These are phyloP conservation scores for Pluvialis apricaria DNA, from an alignment of 2,113 vertebrate genomes.

Conservation along the genomic window DNA sequence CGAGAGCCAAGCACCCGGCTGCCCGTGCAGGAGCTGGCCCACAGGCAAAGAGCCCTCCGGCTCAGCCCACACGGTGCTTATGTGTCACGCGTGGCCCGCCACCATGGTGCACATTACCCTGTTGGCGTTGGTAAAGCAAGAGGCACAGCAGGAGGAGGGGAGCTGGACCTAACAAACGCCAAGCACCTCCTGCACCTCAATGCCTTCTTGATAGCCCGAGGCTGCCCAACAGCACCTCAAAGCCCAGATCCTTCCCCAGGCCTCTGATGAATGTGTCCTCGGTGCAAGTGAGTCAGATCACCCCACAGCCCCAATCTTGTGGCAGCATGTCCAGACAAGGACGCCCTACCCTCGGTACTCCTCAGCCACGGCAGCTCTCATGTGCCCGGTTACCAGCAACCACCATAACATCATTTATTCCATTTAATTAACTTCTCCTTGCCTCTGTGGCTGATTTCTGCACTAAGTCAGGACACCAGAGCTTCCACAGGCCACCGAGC, in stretches of 20 bases:
- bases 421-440: not conserved
- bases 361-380: not conserved
- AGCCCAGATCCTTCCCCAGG: not conserved
- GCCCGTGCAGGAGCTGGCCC: not conserved
- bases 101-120: rapidly evolving
- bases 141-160: not conserved
- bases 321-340: not conserved
- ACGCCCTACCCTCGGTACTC: rapidly evolving
- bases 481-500: not conserved
- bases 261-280: not conserved
- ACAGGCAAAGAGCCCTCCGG: no score
- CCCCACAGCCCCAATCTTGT: not conserved
- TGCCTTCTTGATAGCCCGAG: rapidly evolving
- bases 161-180: not conserved
- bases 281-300: not conserved
- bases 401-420: rapidly evolving
- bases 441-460: not conserved
- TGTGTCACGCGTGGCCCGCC: rapidly evolving
- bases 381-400: not conserved
- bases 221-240: not conserved
- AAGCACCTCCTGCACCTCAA: not conserved
- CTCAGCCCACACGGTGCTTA: not conserved
- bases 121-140: rapidly evolving
- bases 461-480: not conserved
- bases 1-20: rapidly evolving